Conservation (phyloP, 2,113 vertebrate species). For the Scophthalmus maximus region DNA sequence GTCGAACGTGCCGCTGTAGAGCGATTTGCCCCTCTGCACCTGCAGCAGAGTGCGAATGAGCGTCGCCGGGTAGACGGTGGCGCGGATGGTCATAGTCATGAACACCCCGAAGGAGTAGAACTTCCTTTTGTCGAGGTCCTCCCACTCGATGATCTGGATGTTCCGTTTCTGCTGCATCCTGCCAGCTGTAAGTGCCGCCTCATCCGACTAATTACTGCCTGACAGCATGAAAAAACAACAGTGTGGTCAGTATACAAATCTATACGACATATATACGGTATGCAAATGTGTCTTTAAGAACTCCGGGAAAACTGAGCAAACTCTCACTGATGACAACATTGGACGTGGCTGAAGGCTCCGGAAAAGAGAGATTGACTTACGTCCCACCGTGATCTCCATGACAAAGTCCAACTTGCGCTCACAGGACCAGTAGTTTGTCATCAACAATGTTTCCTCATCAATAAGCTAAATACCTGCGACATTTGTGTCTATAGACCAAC, state of each 20-base stretch:
- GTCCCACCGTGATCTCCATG: too few relatives aligned
- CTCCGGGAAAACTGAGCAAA: not conserved
- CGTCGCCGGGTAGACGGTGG: constrained; percentile 94
- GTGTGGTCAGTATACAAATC: not conserved
- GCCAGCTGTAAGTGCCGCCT: constrained; percentile 38
- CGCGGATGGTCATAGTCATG: constrained; percentile 96
- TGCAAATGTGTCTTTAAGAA: not conserved
- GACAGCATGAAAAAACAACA: constrained; percentile 2
- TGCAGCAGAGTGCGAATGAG: constrained; percentile 95
- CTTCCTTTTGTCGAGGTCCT: constrained; percentile 97
- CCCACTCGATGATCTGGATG: constrained; percentile 99
- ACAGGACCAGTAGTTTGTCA: too few relatives aligned
- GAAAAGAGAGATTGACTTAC: too few relatives aligned
- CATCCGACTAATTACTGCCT: constrained; percentile 65
- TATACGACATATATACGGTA: not conserved
- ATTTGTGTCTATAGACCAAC: not conserved
- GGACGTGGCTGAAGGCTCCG: too few relatives aligned
- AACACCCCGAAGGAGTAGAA: constrained; percentile 96
- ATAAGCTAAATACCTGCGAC: too few relatives aligned
- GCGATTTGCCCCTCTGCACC: constrained; percentile 93
- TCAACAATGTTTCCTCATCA: too few relatives aligned
- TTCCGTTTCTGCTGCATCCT: constrained; percentile 87
- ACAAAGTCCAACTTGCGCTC: too few relatives aligned
- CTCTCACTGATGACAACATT: too few relatives aligned
- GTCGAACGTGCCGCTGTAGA: constrained; percentile 92